Conservation (phyloP, 2,797 vertebrate species). For the Margarornis squamiger region DNA sequence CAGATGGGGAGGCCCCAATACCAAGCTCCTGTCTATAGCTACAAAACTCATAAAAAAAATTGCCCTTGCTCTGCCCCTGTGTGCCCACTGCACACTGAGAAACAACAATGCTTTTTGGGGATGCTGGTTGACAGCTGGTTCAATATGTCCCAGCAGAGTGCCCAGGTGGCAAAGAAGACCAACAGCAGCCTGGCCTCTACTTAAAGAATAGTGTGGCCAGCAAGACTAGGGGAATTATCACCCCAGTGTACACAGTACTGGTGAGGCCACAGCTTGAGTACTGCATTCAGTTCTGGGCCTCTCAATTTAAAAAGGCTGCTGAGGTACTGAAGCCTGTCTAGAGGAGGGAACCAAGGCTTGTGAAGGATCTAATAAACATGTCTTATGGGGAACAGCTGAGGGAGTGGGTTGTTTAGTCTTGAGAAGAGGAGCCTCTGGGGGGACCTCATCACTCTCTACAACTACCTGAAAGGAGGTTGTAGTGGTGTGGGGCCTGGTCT, state of each 20-base stretch:
- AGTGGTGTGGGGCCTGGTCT: fast-evolving
- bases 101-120: background rate
- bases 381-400: background rate
- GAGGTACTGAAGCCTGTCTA: no score
- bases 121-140: background rate
- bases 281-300: background rate
- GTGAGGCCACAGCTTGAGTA: no score
- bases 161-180: no score
- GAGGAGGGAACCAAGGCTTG: fast-evolving
- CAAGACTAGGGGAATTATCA: no score
- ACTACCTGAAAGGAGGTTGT: background rate
- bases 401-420: no score
- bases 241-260: no score
- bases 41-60: background rate
- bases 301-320: background rate
- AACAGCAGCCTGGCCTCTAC: no score
- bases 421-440: no score
- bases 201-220: no score
- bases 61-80: background rate
- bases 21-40: background rate
- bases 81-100: background rate
- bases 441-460: no score
- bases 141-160: no score
- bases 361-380: no score
- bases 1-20: background rate